A percentile compares a stretch with the other conserved stretches of the same genome.
Evolutionary conservation across 2,113 vertebrate genomes (phyloP).

Genomic region (Pachypanchax playfairii): DNA sequence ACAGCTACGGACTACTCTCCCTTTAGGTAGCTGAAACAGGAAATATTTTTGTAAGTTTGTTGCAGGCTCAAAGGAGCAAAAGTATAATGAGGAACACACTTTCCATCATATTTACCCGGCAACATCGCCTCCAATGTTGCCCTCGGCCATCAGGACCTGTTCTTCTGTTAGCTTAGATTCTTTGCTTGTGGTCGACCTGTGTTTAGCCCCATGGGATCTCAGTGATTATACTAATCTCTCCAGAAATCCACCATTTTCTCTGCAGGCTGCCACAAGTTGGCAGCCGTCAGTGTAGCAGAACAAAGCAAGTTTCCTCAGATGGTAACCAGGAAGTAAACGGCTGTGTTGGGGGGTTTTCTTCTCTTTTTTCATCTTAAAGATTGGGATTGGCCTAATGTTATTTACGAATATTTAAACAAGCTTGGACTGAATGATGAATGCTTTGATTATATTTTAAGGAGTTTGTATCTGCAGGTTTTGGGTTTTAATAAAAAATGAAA

Average conservation of each 20-base stretch:
- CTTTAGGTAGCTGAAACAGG: background rate
- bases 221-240: conserved; percentile 69
- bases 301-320: conserved; percentile 55
- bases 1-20: background rate
- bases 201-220: conserved; percentile 57
- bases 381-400: conserved; percentile 1
- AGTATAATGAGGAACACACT: conserved; percentile 38
- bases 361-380: conserved; percentile 34
- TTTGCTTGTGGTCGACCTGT: conserved; percentile 52
- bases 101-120: conserved; percentile 46
- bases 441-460: conserved; percentile 4
- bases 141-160: conserved; percentile 40
- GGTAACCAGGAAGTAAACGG: conserved; percentile 38
- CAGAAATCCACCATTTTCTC: conserved; percentile 59
- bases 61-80: conserved; percentile 24
- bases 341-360: conserved; percentile 45
- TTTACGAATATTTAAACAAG: background rate
- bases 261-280: conserved; percentile 54
- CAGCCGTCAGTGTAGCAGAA: conserved; percentile 44
- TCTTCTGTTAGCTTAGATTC: conserved; percentile 37
- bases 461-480: background rate
- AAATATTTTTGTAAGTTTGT: background rate
- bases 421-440: background rate
- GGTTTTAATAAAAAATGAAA: conserved; percentile 5
- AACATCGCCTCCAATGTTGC: conserved; percentile 56